Conservation (phyloP, 2,113 vertebrate species). For the Lynx canadensis region DNA sequence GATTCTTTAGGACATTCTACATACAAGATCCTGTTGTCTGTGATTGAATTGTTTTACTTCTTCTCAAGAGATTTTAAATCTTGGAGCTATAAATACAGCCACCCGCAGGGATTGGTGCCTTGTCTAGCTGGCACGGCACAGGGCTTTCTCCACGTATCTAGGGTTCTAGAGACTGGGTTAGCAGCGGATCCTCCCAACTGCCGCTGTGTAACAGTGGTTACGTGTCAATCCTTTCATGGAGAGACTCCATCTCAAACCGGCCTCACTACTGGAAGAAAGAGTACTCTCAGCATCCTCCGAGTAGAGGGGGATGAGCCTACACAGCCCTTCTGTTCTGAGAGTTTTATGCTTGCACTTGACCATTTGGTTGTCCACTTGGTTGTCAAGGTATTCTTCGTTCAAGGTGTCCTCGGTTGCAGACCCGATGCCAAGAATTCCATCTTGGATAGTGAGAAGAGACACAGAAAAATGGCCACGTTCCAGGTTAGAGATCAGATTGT, state of each 20-base stretch:
- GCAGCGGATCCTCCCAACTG: slow-evolving; percentile 89
- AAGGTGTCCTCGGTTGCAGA: slow-evolving; percentile 87
- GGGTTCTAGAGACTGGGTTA: slow-evolving; percentile 87
- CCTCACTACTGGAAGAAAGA: slow-evolving; percentile 88
- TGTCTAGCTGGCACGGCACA: slow-evolving; percentile 87
- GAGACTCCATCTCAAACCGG: slow-evolving; percentile 89
- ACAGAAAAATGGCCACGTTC: slow-evolving; percentile 92
- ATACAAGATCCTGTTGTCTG: not conserved
- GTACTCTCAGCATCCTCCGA: slow-evolving; percentile 76
- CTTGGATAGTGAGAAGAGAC: slow-evolving; percentile 84
- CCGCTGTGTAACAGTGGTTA: slow-evolving; percentile 88
- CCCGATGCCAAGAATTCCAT: slow-evolving; percentile 88
- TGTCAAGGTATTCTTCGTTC: slow-evolving; percentile 89
- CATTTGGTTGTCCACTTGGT: slow-evolving; percentile 89
- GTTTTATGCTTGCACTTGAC: slow-evolving; percentile 90
- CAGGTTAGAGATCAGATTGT: slow-evolving; percentile 91
- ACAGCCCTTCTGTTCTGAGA: slow-evolving; percentile 88
- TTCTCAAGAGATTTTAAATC: slow-evolving; percentile 89
- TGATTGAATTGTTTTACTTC: not conserved
- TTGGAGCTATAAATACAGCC: slow-evolving; percentile 89
- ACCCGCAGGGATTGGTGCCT: slow-evolving; percentile 86
- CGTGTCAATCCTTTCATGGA: slow-evolving; percentile 89
- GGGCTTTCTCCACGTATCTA: slow-evolving; percentile 90
- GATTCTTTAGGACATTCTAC: not conserved
- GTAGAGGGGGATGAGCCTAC: slow-evolving; percentile 86